Conservation (phyloP, 1,140 invertebrate genomes). For the Pseudomyrmex flavicornis region DNA sequence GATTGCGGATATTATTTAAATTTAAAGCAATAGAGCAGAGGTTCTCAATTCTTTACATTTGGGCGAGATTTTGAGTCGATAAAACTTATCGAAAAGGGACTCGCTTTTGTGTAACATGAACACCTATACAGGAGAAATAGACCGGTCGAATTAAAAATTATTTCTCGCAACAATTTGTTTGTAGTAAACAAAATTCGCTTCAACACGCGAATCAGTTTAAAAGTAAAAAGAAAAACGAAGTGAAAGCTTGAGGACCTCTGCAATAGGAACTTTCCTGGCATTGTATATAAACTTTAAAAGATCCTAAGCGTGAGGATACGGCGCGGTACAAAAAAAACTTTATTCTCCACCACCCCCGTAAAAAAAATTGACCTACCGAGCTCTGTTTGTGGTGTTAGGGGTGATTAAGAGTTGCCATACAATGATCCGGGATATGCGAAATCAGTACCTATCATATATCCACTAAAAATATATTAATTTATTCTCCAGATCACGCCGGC, state of each 20-base stretch:
- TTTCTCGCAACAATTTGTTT: neutral
- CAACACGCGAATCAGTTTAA: too few relatives aligned
- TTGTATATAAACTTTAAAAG: slow-evolving; percentile 78
- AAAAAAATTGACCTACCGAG: slow-evolving; percentile 23
- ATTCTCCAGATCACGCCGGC: slow-evolving; percentile 82
- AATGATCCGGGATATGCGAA: slow-evolving; percentile 79
- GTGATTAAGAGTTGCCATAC: slow-evolving; percentile 78
- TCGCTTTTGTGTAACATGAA: neutral
- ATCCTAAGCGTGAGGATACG: slow-evolving; percentile 44
- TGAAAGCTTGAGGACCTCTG: slow-evolving; percentile 39
- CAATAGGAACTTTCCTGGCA: slow-evolving; percentile 69
- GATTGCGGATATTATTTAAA: slow-evolving; percentile 81
- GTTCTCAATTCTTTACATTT: slow-evolving; percentile 30
- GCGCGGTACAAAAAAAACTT: slow-evolving; percentile 52
- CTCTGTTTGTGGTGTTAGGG: slow-evolving; percentile 37
- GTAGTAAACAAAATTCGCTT: neutral
- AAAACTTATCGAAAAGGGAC: slow-evolving; percentile 4
- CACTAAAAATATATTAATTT: slow-evolving; percentile 86
- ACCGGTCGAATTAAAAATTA: slow-evolving; percentile 9
- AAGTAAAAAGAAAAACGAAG: neutral
- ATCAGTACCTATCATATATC: slow-evolving; percentile 84
- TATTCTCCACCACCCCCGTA: slow-evolving; percentile 12
- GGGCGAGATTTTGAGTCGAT: neutral
- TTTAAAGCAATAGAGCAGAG: slow-evolving; percentile 76
- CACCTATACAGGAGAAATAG: neutral